Conservation (phyloP, 2,888 invertebrate genomes). For the Hypena proboscidalis region DNA sequence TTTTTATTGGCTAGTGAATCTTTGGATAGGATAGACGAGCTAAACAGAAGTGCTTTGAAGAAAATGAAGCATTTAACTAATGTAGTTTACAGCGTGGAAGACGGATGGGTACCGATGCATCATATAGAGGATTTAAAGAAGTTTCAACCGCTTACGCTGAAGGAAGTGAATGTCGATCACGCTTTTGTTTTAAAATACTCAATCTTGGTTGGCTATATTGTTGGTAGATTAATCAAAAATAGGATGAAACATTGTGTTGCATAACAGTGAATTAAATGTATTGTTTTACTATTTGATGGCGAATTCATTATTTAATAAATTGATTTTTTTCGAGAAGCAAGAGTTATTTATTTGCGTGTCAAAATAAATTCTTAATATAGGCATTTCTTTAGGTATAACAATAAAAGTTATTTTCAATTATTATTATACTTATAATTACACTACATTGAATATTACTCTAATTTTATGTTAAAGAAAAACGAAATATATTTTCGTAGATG, state of each 20-base stretch:
- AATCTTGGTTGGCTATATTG: constrained; percentile 13
- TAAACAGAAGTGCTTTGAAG: constrained; percentile 24
- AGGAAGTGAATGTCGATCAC: constrained; percentile 24
- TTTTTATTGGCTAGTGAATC: constrained; percentile 27
- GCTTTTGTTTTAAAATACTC: constrained; percentile 30
- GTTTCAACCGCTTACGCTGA: constrained; percentile 4
- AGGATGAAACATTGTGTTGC: background rate
- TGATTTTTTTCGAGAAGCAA: too few species aligned
- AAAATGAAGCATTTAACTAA: constrained; percentile 32
- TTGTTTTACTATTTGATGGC: too few species aligned
- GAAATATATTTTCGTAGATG: too few species aligned
- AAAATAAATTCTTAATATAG: too few species aligned
- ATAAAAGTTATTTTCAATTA: too few species aligned
- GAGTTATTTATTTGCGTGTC: too few species aligned
- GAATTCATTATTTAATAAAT: too few species aligned
- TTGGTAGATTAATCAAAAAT: constrained; percentile 8
- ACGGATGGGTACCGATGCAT: constrained; percentile 31
- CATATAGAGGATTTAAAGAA: constrained; percentile 31
- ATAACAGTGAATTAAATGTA: background rate
- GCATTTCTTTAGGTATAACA: too few species aligned
- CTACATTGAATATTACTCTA: too few species aligned
- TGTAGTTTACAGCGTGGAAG: constrained; percentile 22
- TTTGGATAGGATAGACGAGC: constrained; percentile 20
- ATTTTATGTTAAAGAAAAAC: too few species aligned
- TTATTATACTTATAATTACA: too few species aligned